Conservation (phyloP, 2,888 invertebrate species). For the Lochmaea capreae region DNA sequence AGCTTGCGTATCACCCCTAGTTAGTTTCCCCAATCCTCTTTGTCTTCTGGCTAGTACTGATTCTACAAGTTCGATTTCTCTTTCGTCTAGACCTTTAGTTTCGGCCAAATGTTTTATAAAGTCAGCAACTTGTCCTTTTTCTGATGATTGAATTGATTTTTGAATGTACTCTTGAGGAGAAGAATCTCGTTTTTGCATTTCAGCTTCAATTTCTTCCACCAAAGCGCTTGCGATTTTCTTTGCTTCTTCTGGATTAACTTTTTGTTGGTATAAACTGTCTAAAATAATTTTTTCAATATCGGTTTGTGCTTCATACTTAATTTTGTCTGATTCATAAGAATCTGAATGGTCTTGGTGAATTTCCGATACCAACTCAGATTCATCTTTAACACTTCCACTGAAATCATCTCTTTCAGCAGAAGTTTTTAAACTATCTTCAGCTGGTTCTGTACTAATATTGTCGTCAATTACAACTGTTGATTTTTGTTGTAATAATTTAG, state of each 20-base stretch:
- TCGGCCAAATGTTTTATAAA: slow-evolving; percentile 65
- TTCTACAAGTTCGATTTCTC: slow-evolving; percentile 66
- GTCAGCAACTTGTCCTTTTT: slow-evolving; percentile 63
- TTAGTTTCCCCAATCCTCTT: slow-evolving; percentile 63
- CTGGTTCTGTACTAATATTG: slow-evolving; percentile 4
- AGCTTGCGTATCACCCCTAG: slow-evolving; percentile 66
- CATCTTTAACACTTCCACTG: slow-evolving; percentile 59
- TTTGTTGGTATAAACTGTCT: slow-evolving; percentile 64
- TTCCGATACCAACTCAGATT: slow-evolving; percentile 64
- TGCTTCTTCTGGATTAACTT: slow-evolving; percentile 67
- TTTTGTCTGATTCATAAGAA: slow-evolving; percentile 60
- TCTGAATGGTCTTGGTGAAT: slow-evolving; percentile 63
- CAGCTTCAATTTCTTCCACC: slow-evolving; percentile 69
- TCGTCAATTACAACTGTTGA: slow-evolving; percentile 26
- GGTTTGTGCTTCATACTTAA: slow-evolving; percentile 62
- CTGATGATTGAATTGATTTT: slow-evolving; percentile 41
- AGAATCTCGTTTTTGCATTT: slow-evolving; percentile 65
- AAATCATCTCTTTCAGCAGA: slow-evolving; percentile 61
- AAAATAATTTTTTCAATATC: slow-evolving; percentile 64
- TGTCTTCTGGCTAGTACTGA: slow-evolving; percentile 67
- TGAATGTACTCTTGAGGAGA: slow-evolving; percentile 37
- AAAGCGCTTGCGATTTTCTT: slow-evolving; percentile 67
- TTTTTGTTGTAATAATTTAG: slow-evolving; percentile 43
- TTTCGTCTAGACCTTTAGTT: slow-evolving; percentile 65
- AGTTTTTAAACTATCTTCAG: slow-evolving; percentile 27